Evolutionary conservation across 2,797 vertebrate genomes (phyloP).

Genomic region (Pantherophis vulpinus): DNA sequence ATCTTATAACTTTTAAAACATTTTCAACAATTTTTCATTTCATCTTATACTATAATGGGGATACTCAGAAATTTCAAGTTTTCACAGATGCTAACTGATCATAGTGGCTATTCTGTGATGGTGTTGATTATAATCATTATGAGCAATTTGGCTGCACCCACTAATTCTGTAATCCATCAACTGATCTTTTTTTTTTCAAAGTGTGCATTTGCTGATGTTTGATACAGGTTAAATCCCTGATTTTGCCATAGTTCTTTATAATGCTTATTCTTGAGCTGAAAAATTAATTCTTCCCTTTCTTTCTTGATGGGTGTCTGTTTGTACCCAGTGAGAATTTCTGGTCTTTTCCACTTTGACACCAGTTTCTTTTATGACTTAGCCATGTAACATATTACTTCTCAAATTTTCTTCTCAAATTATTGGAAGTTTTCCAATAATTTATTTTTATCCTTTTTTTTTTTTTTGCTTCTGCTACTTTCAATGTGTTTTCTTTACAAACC

Average conservation of each 20-base stretch:
- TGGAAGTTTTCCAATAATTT: background rate
- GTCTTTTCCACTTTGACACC: background rate
- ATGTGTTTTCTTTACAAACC: background rate
- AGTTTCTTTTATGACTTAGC: background rate
- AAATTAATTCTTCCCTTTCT: background rate
- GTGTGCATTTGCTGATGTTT: background rate
- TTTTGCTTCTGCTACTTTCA: background rate
- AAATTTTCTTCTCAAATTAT: background rate
- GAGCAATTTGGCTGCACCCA: background rate
- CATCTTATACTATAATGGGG: background rate
- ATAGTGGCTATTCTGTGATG: background rate
- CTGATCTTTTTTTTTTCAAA: background rate
- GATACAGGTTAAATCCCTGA: background rate
- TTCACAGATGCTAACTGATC: background rate
- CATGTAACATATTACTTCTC: background rate
- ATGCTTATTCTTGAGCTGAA: background rate
- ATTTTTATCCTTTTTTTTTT: background rate
- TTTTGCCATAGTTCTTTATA: background rate
- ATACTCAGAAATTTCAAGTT: background rate
- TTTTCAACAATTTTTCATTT: background rate
- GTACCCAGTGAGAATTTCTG: background rate
- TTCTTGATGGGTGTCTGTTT: background rate
- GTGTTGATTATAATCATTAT: background rate
- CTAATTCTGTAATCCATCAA: background rate
- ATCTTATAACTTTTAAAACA: background rate